Evolutionary conservation across 1,140 invertebrate genomes (phyloP).

Genomic region (Trissolcus basalis): DNA sequence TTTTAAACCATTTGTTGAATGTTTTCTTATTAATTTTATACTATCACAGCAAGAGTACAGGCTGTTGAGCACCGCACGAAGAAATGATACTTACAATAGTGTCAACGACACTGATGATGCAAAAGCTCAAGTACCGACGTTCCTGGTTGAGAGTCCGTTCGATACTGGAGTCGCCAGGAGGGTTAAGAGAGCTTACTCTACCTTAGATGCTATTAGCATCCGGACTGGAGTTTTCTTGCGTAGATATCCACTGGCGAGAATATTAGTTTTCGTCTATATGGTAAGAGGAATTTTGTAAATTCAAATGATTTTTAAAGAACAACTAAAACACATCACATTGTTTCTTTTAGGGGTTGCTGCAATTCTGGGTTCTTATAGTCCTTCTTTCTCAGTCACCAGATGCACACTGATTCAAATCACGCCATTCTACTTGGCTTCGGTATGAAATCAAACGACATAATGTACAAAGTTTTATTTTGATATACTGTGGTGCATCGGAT

Average conservation of each 20-base stretch:
- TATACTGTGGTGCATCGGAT: slow-evolving; percentile 19
- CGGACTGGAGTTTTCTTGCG: slow-evolving; percentile 87
- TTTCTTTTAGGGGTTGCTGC: slow-evolving; percentile 78
- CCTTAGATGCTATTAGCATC: slow-evolving; percentile 85
- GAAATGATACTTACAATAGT: slow-evolving; percentile 74
- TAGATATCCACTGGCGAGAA: slow-evolving; percentile 86
- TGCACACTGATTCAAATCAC: slow-evolving; percentile 72
- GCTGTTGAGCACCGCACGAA: slow-evolving; percentile 66
- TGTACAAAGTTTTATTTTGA: slow-evolving; percentile 46
- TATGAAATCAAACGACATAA: neutral
- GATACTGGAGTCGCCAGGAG: slow-evolving; percentile 86
- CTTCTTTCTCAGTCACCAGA: slow-evolving; percentile 83
- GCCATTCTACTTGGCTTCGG: too few relatives aligned
- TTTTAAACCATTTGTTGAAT: neutral
- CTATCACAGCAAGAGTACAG: slow-evolving; percentile 75
- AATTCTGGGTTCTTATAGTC: slow-evolving; percentile 84
- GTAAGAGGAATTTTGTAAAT: slow-evolving; percentile 48
- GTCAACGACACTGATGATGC: slow-evolving; percentile 83
- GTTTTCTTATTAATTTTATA: neutral
- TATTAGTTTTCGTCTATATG: slow-evolving; percentile 87
- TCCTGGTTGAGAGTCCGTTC: slow-evolving; percentile 85
- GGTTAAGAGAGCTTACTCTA: slow-evolving; percentile 87
- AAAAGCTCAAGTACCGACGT: slow-evolving; percentile 82
- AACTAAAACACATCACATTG: neutral
- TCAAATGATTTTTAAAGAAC: slow-evolving; percentile 16